A percentile compares a stretch with the other conserved stretches of the same genome.
Conservation (phyloP, 2,113 vertebrate genomes). For the Chamaetylas fuelleborni region DNA sequence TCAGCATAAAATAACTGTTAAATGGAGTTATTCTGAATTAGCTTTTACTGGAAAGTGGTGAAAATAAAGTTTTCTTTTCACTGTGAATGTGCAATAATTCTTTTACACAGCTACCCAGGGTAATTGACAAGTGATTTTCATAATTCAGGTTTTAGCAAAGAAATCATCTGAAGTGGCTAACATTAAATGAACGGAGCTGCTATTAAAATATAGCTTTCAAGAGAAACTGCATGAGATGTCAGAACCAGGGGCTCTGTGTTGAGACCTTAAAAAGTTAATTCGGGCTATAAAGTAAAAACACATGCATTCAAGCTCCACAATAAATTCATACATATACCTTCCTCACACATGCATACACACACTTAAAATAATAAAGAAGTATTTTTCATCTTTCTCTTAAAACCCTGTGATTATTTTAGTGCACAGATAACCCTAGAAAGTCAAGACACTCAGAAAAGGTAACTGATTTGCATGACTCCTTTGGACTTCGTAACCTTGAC, state of each 20-base stretch:
- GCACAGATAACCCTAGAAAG: constrained; percentile 52
- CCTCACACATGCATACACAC: background rate
- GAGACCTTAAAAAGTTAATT: constrained; percentile 52
- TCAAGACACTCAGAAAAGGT: background rate
- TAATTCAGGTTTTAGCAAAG: constrained; percentile 78
- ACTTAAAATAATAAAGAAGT: background rate
- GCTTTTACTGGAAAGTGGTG: constrained; percentile 85
- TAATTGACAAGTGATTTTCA: constrained; percentile 79
- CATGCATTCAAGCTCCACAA: background rate
- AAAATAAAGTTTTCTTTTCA: constrained; percentile 83
- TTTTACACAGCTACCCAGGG: constrained; percentile 77
- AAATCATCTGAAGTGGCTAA: constrained; percentile 64
- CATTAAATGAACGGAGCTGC: constrained; percentile 32
- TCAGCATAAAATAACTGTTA: constrained; percentile 88
- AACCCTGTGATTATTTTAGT: constrained; percentile 52
- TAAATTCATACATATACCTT: background rate
- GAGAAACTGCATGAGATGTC: constrained; percentile 15
- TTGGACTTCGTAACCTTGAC: constrained; percentile 37
- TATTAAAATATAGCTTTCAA: constrained; percentile 56
- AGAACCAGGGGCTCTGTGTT: constrained; percentile 22
- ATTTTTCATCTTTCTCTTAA: constrained; percentile 6
- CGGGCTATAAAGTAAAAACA: constrained; percentile 35
- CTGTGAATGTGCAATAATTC: constrained; percentile 77
- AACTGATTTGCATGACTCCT: constrained; percentile 29
- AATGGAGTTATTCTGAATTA: constrained; percentile 87